A percentile compares a stretch with the other conserved stretches of the same genome.
phyloP scores from a whole-genome alignment of 2,113 vertebrate genomes.

The Esox niger region DNA sequence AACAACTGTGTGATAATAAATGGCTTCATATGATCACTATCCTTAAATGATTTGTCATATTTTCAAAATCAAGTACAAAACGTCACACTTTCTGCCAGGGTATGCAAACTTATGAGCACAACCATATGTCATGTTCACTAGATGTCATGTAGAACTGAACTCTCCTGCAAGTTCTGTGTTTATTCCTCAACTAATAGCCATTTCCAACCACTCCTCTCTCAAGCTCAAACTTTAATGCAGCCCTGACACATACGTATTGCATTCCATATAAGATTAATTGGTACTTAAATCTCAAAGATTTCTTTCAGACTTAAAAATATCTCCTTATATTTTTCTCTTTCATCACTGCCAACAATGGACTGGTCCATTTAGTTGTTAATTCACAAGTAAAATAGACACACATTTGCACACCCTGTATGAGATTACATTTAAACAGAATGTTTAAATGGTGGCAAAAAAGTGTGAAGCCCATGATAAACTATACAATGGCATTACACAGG shows the following conservation, averaged over 20 bases:
- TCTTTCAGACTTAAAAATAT: constrained; percentile 47
- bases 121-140: too few species aligned
- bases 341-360: neutral
- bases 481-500: too few species aligned
- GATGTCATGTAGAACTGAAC: too few species aligned
- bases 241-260: constrained; percentile 50
- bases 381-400: constrained; percentile 3
- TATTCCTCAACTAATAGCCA: constrained; percentile 10
- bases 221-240: constrained; percentile 39
- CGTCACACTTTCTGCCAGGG: too few species aligned
- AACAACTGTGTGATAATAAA: too few species aligned
- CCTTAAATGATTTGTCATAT: too few species aligned
- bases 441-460: too few species aligned
- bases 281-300: constrained; percentile 41
- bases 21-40: too few species aligned
- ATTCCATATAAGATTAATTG: constrained; percentile 55
- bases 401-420: neutral
- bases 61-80: too few species aligned
- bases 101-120: too few species aligned
- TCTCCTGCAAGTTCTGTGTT: constrained; percentile 24
- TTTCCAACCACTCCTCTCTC: constrained; percentile 5
- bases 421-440: neutral
- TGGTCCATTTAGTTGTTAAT: constrained; percentile 3
- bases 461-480: too few species aligned
- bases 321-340: constrained; percentile 36